Evolutionary conservation across 2,113 vertebrate species (phyloP), one percentile per base, ranked within the genome.

Genomic region (Phoxinus phoxinus): DNA sequence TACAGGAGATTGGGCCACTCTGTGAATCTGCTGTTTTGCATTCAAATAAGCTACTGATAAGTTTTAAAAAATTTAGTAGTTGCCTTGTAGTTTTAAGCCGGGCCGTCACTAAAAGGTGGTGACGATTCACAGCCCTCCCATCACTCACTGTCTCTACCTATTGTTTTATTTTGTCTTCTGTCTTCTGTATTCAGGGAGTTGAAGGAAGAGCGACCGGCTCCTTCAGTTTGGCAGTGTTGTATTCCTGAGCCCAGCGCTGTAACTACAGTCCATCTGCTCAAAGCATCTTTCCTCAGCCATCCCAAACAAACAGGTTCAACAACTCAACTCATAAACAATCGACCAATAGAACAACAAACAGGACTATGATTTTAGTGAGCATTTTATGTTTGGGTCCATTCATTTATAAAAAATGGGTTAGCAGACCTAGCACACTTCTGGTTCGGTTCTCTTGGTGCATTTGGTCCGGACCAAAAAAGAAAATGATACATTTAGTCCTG

Each of bases 191-290:
- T 2, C 32, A 95, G 94, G 91, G 94, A 95, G 77, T 19, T 95
- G 84, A 92, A 53, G 81, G 91, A 94, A 37, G 93, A 95, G 11
- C 78, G 94, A 72, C 94, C 94, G 0, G 30, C 86, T 27, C 89
- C 90, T 2, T 92, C 93, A 21, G 0, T 90, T 56, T 88, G 92
- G 89, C 91, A 90, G 63, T 95, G 94, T 89, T 92, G 94, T 83
- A 69, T 93, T 63, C 91, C 92, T 89, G 91, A 91, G 44, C 93
- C 91, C 61, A 75, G 89, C 1, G 71, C 91, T 48, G 94, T 95
- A 85, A 94, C 94, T 86, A 95, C 93, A 9, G 92, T 95, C 23
- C 91, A 94, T 46, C 90, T 95, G 13, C 93, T 86, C 71, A 90
- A 92, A 21, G 94, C 93, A 0, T 93, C 94, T 5, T 93, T 91